Conservation (phyloP, 2,888 invertebrate species). For the Xanthorhoe spadicearia region DNA sequence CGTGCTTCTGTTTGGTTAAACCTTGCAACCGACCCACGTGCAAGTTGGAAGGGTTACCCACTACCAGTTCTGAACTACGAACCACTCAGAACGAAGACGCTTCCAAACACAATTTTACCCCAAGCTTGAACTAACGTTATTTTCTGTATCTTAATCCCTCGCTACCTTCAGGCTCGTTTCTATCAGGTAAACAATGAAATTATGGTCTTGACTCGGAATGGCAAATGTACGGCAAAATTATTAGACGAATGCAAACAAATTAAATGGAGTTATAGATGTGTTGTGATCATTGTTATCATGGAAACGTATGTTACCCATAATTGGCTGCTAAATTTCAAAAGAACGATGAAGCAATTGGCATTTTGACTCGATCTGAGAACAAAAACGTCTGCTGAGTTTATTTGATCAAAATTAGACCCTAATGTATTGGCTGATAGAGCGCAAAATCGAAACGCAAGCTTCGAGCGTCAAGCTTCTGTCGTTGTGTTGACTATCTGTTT, state of each 20-base stretch:
- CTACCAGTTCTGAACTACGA: constrained; percentile 22
- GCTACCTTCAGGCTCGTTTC: constrained; percentile 93
- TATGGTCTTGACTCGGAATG: constrained; percentile 81
- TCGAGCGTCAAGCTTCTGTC: constrained; percentile 78
- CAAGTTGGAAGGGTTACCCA: constrained; percentile 33
- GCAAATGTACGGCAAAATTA: constrained; percentile 80
- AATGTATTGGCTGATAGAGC: constrained; percentile 70
- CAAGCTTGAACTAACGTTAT: constrained; percentile 82
- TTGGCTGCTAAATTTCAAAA: constrained; percentile 70
- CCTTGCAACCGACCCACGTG: constrained; percentile 30
- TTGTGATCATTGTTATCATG: constrained; percentile 70
- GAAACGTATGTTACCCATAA: constrained; percentile 64
- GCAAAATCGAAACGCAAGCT: constrained; percentile 65
- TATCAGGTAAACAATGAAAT: constrained; percentile 91
- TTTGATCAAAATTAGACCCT: constrained; percentile 67
- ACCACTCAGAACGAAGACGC: constrained; percentile 42
- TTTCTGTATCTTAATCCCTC: constrained; percentile 86
- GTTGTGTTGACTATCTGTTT: constrained; percentile 78
- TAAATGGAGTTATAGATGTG: constrained; percentile 70
- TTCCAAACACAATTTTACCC: constrained; percentile 52
- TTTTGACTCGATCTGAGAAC: constrained; percentile 47
- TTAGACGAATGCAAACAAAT: constrained; percentile 77
- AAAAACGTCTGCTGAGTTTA: constrained; percentile 46
- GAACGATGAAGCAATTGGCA: constrained; percentile 53
- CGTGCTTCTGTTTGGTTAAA: constrained; percentile 41